Evolutionary conservation across 2,797 vertebrate species (phyloP), one percentile per base, ranked within the genome.

Genomic region (Agapornis canus): DNA sequence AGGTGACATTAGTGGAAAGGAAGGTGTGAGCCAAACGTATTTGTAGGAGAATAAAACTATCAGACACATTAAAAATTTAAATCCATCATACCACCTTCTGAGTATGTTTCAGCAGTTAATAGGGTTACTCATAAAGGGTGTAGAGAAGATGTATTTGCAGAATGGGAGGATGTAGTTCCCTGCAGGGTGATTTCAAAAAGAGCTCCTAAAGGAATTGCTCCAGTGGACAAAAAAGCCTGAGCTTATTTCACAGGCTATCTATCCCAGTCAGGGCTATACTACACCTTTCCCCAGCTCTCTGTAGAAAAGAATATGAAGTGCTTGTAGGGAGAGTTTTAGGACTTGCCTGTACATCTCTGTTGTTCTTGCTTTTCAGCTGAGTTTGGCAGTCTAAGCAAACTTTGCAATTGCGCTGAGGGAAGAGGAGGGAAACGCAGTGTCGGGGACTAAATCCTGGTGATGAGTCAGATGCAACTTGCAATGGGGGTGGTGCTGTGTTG

Each of bases 341-440:
- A 83, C 10, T 7, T 17, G 3, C 17, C 11, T 66, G 12, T 70
- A n/a, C 2, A 13, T 83, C 35, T 60, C 52, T 19, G 35, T 22
- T 68, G 0, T 21, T 91, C 18, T 27, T 39, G 22, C 11, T 84
- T 32, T 86, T 39, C 43, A 69, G 35, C 3, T 23, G 49, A 51
- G 42, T 52, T 14, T 68, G 1, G 21, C 20, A 57, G 64, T 37
- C 27, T 35, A 37, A 71, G 54, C n/a, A 64, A 61, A 39, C 32
- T 25, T 69, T 61, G 27, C 15, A 60, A 13, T 52, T 57, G 5
- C n/a, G 54, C 2, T 3, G 9, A 25, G 8, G 22, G 26, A 12
- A 13, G 9, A 35, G 7, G 3, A 4, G 1, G 2, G 2, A 11
- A 22, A 13, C 54, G 22, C 54, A 32, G 37, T 16, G n/a, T 3